These are phyloP conservation scores for Clupea harengus DNA, from an alignment of 2,113 vertebrate genomes.

Conservation along the genomic window DNA sequence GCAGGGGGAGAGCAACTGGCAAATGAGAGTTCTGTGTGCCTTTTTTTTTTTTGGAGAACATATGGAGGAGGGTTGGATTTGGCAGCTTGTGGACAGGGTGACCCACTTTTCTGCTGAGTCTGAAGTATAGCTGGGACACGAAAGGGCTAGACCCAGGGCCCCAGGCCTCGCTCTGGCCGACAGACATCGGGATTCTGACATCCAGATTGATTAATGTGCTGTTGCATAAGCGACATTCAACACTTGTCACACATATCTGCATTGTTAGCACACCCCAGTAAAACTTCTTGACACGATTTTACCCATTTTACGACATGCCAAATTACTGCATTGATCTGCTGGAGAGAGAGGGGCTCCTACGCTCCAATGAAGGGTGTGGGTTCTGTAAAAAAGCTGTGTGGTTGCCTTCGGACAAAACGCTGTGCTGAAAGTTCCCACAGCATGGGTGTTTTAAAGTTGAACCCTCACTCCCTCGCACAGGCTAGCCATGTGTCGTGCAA, in stretches of 20 bases:
- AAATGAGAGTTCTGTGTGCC: conserved; percentile 36
- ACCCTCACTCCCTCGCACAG: neutral
- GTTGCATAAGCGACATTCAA: neutral
- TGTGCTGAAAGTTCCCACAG: neutral
- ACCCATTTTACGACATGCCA: neutral
- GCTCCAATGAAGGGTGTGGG: neutral
- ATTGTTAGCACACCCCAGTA: neutral
- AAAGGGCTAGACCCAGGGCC: neutral
- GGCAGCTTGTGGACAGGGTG: conserved; percentile 29
- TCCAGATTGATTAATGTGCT: neutral
- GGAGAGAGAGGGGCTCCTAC: neutral
- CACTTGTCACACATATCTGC: neutral
- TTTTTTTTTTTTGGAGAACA: conserved; percentile 18
- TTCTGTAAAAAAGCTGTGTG: neutral
- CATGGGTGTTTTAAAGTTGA: neutral
- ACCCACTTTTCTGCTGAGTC: conserved; percentile 43
- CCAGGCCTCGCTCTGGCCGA: neutral
- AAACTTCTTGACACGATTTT: neutral
- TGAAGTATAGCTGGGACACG: neutral
- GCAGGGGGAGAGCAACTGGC: conserved; percentile 32
- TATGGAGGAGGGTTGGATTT: conserved; percentile 40
- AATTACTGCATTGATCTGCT: neutral
- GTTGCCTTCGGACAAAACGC: neutral
- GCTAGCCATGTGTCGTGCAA: neutral
- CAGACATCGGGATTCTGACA: neutral